Base-by-base conservation (phyloP, 1,140 invertebrate species). In the Aphaenogaster floridana region DNA sequence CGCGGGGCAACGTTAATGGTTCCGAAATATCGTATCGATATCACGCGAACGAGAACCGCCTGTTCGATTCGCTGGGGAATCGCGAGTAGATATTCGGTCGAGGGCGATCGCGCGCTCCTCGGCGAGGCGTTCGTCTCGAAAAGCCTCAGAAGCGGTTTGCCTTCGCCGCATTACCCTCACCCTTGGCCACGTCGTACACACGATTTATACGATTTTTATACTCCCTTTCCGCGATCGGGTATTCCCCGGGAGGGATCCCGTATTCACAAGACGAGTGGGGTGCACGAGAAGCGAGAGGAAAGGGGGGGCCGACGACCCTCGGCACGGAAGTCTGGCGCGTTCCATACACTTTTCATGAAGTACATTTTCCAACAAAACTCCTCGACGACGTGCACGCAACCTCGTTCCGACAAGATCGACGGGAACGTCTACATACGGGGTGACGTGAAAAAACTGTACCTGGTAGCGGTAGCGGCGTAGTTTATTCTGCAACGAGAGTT, bases 361-460 rank as follows among this genome's bases (percentile, higher is more conserved):
- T 91, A 78, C 36, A 87, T 87, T 92, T 89, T 88, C 87, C 86
- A 90, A 91, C 92, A 92, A 92, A 92, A 93, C 68, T 83, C 57
- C 48, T 34, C 69, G 66, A 76, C 88, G 21, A 21, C 48, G 71
- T 69, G 54, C 64, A 84, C 69, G 69, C 69, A 84, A 84, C 80
- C 45, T 84, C 80, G 69, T 84, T 63, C 45, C 80, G 28, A 64
- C 54, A 48, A 88, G 52, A 84, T 84, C 72, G 45, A 42, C 61
- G 45, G 64, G 77, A 79, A 21, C 45, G 86, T 83, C 54, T 63
- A 61, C 57, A 61, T 84, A 74, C 17, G 28, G 68, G 50, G 28
- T 48, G 45, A 39, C 17, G 34, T n/a, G 39, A 48, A 74, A 74
- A 84, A 74, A 71, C 48, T 69, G 17, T 78, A 54, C 2, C 39